A percentile compares a stretch with the other conserved stretches of the same genome.
phyloP scores from a whole-genome alignment of 2,888 invertebrate species.

The Spodoptera picta region DNA sequence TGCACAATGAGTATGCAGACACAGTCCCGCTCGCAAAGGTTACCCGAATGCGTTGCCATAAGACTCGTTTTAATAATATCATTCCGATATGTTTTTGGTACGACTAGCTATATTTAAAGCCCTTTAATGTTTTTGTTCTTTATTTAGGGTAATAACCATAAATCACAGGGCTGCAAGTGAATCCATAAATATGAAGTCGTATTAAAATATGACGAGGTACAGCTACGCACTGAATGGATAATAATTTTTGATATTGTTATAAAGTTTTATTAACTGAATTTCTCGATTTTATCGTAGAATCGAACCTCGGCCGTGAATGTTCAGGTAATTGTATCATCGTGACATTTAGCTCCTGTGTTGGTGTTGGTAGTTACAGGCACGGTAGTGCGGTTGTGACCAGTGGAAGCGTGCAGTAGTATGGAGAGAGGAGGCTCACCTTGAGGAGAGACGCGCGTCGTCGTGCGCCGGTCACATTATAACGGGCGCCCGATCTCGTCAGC shows the following conservation, averaged over 20 bases:
- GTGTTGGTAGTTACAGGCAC: not conserved
- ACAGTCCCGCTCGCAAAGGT: constrained; percentile 74
- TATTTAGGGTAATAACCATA: constrained; percentile 18
- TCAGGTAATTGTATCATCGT: constrained; percentile 24
- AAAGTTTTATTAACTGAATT: too few relatives aligned
- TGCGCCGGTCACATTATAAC: constrained; percentile 87
- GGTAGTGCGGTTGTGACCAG: constrained; percentile 8
- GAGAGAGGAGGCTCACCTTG: constrained; percentile 80
- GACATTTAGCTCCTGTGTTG: constrained; percentile 28
- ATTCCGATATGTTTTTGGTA: constrained; percentile 30
- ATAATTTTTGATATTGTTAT: too few relatives aligned
- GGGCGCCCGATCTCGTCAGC: constrained; percentile 72
- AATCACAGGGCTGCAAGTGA: constrained; percentile 19
- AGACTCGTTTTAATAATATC: constrained; percentile 63
- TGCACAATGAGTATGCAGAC: constrained; percentile 62
- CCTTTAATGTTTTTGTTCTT: constrained; percentile 26
- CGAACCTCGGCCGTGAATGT: constrained; percentile 7
- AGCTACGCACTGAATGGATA: not conserved
- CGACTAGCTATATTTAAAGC: constrained; percentile 21
- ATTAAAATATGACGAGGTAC: constrained; percentile 25
- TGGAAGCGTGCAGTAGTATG: constrained; percentile 19
- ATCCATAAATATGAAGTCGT: constrained; percentile 18
- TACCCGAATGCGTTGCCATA: constrained; percentile 70
- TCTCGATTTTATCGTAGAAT: too few relatives aligned
- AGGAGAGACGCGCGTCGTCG: constrained; percentile 79